Evolutionary conservation across 2,113 vertebrate genomes (phyloP).

Genomic region (Rousettus leschenaultii): DNA sequence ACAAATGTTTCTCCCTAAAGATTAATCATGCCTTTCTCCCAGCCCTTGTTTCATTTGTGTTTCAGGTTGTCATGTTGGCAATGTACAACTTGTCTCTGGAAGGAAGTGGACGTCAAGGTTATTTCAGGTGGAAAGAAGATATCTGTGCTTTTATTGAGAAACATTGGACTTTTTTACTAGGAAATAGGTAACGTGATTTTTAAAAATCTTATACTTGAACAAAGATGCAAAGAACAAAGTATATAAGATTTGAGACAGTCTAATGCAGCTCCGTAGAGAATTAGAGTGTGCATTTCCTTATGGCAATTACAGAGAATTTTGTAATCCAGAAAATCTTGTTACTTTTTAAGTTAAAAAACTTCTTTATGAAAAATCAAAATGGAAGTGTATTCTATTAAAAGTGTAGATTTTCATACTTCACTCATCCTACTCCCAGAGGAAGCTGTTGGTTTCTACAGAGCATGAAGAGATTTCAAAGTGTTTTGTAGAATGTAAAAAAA

Average conservation of each 20-base stretch:
- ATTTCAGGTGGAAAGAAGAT: slow-evolving; percentile 99
- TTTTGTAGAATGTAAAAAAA: background rate
- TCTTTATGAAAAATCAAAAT: background rate
- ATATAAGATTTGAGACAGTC: background rate
- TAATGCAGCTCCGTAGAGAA: background rate
- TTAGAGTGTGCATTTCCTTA: background rate
- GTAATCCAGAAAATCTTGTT: background rate
- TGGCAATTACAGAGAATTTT: background rate
- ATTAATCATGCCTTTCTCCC: background rate
- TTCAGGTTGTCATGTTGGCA: slow-evolving; percentile 97
- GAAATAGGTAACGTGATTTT: slow-evolving; percentile 86
- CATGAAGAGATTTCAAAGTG: background rate
- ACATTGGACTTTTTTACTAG: slow-evolving; percentile 96
- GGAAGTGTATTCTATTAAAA: background rate
- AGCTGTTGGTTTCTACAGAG: background rate
- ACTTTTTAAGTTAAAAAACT: background rate
- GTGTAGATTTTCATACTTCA: background rate
- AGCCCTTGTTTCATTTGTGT: slow-evolving; percentile 56
- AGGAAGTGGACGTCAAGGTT: slow-evolving; percentile 96
- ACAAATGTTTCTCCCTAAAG: background rate
- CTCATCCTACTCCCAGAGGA: background rate
- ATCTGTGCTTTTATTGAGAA: slow-evolving; percentile 99
- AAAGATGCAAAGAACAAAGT: background rate
- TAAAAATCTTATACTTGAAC: background rate
- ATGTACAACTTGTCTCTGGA: slow-evolving; percentile 99